Evolutionary conservation across 2,113 vertebrate genomes (phyloP).

Genomic region (Kobus ellipsiprymnus): DNA sequence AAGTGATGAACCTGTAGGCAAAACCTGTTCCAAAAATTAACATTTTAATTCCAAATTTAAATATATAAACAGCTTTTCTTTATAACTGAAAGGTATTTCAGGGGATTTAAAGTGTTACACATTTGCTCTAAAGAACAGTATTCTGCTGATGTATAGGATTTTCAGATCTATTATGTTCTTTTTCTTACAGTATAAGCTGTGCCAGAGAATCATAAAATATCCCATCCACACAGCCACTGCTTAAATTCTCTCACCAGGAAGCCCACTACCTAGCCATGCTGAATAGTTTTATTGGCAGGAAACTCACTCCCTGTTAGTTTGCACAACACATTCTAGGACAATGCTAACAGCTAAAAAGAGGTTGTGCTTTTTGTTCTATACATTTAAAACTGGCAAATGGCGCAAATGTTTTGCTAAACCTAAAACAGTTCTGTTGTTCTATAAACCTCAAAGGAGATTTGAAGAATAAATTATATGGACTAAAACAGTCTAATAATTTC

Average conservation of each 20-base stretch:
- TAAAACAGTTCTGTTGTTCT: background rate
- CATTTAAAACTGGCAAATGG: background rate
- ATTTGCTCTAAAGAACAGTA: background rate
- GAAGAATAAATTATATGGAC: background rate
- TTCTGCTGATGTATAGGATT: background rate
- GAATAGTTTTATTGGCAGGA: background rate
- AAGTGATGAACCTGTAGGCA: background rate
- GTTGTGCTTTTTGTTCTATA: background rate
- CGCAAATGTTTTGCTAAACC: background rate
- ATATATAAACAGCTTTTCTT: background rate
- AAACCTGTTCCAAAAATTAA: background rate
- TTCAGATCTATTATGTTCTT: background rate
- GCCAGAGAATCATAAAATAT: background rate
- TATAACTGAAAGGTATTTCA: background rate
- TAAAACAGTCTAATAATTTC: background rate
- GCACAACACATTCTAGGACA: background rate
- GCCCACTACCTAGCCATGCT: fast-evolving
- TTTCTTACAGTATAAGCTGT: background rate
- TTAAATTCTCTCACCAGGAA: background rate
- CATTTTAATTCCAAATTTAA: background rate
- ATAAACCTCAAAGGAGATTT: background rate
- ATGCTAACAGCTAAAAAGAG: background rate
- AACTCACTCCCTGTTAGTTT: background rate
- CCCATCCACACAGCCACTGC: background rate
- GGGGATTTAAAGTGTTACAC: background rate